A percentile compares a stretch with the other conserved stretches of the same genome.
Conservation (phyloP, 2,797 vertebrate genomes). For the Macropus fuliginosus region DNA sequence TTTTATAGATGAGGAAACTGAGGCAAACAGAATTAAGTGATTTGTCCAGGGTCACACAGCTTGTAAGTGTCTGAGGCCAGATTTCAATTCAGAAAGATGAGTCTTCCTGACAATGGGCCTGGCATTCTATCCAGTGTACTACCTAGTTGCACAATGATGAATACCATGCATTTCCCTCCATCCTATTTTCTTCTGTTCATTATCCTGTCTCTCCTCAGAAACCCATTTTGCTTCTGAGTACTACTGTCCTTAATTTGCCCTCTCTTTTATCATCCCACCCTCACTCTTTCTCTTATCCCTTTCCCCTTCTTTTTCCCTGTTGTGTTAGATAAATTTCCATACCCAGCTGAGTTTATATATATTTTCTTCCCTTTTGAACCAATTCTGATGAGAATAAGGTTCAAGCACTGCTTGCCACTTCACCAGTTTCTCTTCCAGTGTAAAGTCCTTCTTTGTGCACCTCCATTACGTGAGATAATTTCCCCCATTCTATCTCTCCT, state of each 20-base stretch:
- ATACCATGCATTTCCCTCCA: not conserved
- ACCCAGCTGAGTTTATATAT: not conserved
- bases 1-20: not conserved
- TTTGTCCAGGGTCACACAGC: not conserved
- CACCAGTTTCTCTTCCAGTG: not conserved
- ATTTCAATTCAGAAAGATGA: not conserved
- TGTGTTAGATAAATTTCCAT: not conserved
- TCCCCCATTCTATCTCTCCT: not conserved
- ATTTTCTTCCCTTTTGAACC: not conserved
- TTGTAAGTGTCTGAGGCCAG: not conserved
- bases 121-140: not conserved
- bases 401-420: not conserved
- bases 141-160: not conserved
- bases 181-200: not conserved
- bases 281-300: not conserved
- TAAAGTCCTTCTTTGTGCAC: not conserved
- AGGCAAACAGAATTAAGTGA: not conserved
- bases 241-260: not conserved
- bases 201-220: not conserved
- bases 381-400: not conserved
- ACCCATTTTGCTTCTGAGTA: not conserved
- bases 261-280: not conserved
- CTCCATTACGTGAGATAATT: not conserved
- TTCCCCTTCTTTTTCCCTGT: not conserved
- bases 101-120: not conserved